Conservation (phyloP, 2,888 invertebrate genomes). For the Bellardia bayeri region DNA sequence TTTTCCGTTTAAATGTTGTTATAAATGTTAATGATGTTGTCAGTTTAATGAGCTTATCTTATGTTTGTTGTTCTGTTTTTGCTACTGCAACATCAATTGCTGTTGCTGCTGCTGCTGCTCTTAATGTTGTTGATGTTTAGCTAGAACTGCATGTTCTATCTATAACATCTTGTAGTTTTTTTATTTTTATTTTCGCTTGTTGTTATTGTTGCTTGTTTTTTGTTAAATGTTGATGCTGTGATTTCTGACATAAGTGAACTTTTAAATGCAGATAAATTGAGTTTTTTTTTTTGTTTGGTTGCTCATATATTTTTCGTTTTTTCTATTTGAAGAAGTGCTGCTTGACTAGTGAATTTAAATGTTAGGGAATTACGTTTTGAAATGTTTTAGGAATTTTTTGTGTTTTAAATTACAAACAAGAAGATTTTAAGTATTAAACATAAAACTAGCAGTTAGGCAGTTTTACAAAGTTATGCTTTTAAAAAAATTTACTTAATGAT, state of each 20-base stretch:
- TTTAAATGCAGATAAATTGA: constrained; percentile 69
- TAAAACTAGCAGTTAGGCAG: no score
- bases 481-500: no score
- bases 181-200: background rate
- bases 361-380: no score
- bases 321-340: no score
- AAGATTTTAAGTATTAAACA: no score
- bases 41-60: constrained; percentile 72
- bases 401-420: no score
- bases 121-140: constrained; percentile 42
- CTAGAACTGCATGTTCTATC: constrained; percentile 49
- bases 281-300: constrained; percentile 32
- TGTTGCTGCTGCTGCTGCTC: constrained; percentile 20
- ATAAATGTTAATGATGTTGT: constrained; percentile 73
- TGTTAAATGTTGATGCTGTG: constrained; percentile 65
- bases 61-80: constrained; percentile 43
- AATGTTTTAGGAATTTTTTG: background rate
- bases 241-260: constrained; percentile 72
- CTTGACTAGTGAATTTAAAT: no score
- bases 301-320: no score
- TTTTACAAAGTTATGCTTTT: no score
- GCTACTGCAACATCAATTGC: constrained; percentile 18
- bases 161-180: constrained; percentile 38
- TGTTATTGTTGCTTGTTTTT: constrained; percentile 18
- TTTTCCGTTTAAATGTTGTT: constrained; percentile 63